phyloP scores from a whole-genome alignment of 2,888 invertebrate species.

The Hetaerina titia region DNA sequence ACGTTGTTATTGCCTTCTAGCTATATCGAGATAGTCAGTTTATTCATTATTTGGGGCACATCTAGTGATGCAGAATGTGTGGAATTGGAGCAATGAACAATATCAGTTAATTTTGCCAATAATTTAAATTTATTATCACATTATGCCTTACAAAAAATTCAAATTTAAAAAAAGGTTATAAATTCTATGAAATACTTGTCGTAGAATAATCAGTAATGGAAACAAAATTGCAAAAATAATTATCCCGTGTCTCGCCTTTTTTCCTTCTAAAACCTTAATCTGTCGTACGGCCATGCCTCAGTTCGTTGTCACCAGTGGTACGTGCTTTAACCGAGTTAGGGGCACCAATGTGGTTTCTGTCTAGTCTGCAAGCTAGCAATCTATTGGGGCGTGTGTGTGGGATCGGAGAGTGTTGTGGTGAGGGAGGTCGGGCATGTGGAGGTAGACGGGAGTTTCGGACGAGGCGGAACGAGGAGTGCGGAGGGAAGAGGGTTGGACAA shows the following conservation, averaged over 20 bases:
- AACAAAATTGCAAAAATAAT: no score
- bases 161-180: no score
- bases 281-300: neutral
- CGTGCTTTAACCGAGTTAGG: neutral
- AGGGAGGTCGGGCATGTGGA: neutral
- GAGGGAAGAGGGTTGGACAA: neutral
- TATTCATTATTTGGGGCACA: no score
- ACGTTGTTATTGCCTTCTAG: no score
- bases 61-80: no score
- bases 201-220: no score
- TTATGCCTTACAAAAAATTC: no score
- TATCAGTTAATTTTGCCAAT: no score
- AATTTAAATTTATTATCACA: no score
- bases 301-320: neutral
- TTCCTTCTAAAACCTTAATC: neutral
- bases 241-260: neutral
- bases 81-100: no score
- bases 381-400: neutral
- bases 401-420: neutral
- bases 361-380: neutral
- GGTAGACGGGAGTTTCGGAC: neutral
- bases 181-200: no score
- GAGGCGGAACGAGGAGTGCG: neutral
- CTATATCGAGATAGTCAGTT: no score
- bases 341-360: neutral